A percentile compares a stretch with the other conserved stretches of the same genome.
phyloP scores from a whole-genome alignment of 2,113 vertebrate species.

The Chlorocebus sabaeus region DNA sequence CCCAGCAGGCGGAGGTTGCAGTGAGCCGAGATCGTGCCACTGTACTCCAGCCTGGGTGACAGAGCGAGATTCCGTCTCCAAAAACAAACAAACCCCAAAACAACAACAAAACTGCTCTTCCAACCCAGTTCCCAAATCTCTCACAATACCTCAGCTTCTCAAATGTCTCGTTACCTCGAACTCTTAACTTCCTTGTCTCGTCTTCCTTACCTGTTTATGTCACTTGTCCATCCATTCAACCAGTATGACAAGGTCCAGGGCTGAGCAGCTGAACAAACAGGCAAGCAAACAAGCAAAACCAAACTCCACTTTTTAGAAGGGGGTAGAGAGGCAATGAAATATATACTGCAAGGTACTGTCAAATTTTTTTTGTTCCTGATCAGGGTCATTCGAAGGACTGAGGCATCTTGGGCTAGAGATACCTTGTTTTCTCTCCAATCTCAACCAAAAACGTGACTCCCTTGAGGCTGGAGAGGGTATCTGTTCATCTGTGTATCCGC shows the following conservation, averaged over 20 bases:
- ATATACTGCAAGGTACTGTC: background rate
- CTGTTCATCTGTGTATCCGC: background rate
- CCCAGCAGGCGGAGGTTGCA: too few species aligned
- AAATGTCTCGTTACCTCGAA: background rate
- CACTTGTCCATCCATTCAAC: background rate
- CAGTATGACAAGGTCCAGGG: background rate
- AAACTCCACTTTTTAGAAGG: background rate
- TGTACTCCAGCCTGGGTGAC: too few species aligned
- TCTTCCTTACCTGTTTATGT: background rate
- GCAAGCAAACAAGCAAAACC: too few species aligned
- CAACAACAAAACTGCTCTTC: background rate
- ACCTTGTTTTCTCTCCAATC: background rate
- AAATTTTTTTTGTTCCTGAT: background rate
- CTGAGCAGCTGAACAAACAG: background rate
- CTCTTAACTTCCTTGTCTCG: background rate
- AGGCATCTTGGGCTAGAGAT: background rate
- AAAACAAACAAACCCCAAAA: too few species aligned
- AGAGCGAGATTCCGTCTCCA: too few species aligned
- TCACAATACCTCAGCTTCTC: background rate
- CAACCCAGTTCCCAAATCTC: background rate
- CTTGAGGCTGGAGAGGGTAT: background rate
- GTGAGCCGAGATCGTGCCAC: too few species aligned
- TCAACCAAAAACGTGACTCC: background rate
- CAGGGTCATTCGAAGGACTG: background rate
- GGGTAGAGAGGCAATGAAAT: background rate